Evolutionary conservation across 2,113 vertebrate species (phyloP), one percentile per base, ranked within the genome.

Genomic region (Gadus chalcogrammus): DNA sequence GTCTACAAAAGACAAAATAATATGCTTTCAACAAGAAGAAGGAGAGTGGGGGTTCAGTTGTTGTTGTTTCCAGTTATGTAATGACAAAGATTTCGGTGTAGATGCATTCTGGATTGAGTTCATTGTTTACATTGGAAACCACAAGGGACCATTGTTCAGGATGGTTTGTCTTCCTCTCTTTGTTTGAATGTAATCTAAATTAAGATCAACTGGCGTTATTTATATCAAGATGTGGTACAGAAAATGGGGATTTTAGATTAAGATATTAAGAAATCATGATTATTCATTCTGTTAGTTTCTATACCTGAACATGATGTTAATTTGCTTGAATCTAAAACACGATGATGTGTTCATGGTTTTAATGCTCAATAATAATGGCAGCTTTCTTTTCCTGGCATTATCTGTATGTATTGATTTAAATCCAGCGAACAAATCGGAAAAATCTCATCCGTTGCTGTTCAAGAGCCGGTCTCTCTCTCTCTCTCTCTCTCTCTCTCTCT

Each of bases 161-260:
- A 73, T 67, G 6, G 20, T 61, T 9, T 38, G 71, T 67, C 70
- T 62, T 52, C 71, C 76, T 70, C 76, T 38, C 53, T 55, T 3
- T 22, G 60, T 83, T 71, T 69, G 72, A 65, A 59, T 12, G 17
- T 38, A 53, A 52, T 72, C 79, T 83, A 80, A 83, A 88, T 75
- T 85, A 76, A 80, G 79, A 68, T 59, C n/a, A 73, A 82, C 72
- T 79, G 85, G 76, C 68, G 48, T 62, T 64, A 38, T 76, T 80
- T 67, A 60, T 71, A 48, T 69, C 67, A 72, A 65, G 69, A 73
- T 16, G 8, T 0, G 0, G 68, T 31, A 70, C 68, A 80, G 76
- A 79, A 74, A 77, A 80, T 71, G 67, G 81, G 73, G 24, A n/a
- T 17, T 58, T 58, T 58, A 58, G 42, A 48, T 58, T 58, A 16